These are phyloP conservation scores for Canis aureus DNA, from an alignment of 2,113 vertebrate genomes.

Conservation along the genomic window DNA sequence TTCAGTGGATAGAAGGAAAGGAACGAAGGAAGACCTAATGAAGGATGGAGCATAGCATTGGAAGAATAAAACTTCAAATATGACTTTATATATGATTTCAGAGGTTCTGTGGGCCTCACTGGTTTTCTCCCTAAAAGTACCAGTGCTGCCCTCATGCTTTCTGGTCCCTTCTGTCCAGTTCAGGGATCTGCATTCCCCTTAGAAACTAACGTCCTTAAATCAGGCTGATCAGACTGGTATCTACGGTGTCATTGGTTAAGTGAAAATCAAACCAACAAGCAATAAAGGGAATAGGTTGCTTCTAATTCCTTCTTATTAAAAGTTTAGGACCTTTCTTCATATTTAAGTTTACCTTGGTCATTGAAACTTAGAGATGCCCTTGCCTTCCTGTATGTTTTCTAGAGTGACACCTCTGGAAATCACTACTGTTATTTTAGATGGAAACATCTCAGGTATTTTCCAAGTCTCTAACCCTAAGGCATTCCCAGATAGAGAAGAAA, in stretches of 20 bases:
- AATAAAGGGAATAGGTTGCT: not conserved
- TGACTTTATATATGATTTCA: not conserved
- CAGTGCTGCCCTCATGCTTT: not conserved
- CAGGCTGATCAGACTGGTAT: not conserved
- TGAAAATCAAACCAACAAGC: conserved; percentile 37
- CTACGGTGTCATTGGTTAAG: not conserved
- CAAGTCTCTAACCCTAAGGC: not conserved
- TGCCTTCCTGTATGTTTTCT: not conserved
- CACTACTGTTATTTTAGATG: conserved; percentile 16
- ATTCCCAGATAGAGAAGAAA: conserved; percentile 24
- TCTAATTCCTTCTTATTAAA: conserved; percentile 27
- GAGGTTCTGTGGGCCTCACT: not conserved
- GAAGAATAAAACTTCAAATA: not conserved
- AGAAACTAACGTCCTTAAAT: not conserved
- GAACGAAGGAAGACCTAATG: not conserved
- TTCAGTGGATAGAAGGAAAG: not conserved
- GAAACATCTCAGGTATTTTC: conserved; percentile 45
- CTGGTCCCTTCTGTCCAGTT: not conserved
- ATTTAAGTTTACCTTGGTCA: not conserved
- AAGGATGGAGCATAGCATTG: not conserved
- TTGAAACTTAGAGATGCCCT: conserved; percentile 22
- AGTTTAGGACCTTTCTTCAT: not conserved
- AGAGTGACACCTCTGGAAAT: conserved; percentile 1
- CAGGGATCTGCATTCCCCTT: not conserved
- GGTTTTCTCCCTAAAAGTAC: not conserved